These are phyloP conservation scores for Drosophila acutilabella DNA, from an alignment of 2,888 invertebrate species.

Conservation along the genomic window DNA sequence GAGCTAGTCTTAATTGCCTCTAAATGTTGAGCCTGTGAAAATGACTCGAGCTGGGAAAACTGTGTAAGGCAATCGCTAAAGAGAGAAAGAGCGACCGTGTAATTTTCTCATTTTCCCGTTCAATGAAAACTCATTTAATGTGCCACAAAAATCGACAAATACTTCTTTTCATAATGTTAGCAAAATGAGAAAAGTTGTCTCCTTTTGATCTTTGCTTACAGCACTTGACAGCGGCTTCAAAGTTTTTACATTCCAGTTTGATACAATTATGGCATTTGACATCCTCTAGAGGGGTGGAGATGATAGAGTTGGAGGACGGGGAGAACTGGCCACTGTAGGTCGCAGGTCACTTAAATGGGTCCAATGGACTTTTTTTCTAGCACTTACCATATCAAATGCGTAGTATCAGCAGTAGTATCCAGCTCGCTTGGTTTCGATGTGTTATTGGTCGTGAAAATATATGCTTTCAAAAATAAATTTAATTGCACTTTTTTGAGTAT, in stretches of 20 bases:
- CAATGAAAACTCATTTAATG: constrained; percentile 71
- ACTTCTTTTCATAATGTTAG: constrained; percentile 14
- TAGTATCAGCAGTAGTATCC: constrained; percentile 8
- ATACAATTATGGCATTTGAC: constrained; percentile 36
- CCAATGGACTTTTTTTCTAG: constrained; percentile 44
- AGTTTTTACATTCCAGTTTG: constrained; percentile 28
- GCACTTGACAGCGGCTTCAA: constrained; percentile 30
- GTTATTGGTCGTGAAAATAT: not conserved
- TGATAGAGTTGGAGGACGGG: not conserved
- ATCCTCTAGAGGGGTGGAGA: not conserved
- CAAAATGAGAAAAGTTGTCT: constrained; percentile 72
- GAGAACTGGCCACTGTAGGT: not conserved
- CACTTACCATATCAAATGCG: constrained; percentile 65
- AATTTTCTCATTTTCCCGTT: constrained; percentile 80
- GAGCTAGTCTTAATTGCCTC: constrained; percentile 70
- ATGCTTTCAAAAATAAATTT: constrained; percentile 11
- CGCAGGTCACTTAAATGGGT: constrained; percentile 14
- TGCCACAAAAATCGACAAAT: constrained; percentile 23
- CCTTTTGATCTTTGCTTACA: constrained; percentile 69
- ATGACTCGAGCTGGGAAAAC: constrained; percentile 28
- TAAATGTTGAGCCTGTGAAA: constrained; percentile 56
- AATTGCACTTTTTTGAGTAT: constrained; percentile 33
- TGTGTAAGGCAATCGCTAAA: constrained; percentile 9
- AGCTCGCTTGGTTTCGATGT: not conserved
- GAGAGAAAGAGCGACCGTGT: constrained; percentile 27